Evolutionary conservation across 2,888 invertebrate species (phyloP).

Genomic region (Ichneumoninae sp.): DNA sequence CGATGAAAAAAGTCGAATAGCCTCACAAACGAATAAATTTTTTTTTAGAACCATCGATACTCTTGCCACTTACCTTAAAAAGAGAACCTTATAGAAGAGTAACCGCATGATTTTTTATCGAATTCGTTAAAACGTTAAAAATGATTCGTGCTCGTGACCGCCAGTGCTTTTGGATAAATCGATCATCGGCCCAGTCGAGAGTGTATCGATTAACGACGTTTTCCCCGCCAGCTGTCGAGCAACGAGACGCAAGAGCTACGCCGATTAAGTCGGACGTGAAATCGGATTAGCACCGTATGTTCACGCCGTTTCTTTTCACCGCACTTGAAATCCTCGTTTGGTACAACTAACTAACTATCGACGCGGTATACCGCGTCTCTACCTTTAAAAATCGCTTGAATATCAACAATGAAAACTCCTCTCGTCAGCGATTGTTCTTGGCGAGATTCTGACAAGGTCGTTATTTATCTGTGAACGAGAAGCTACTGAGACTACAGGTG

Average conservation of each 20-base stretch:
- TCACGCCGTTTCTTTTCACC: constrained; percentile 65
- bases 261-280: constrained; percentile 76
- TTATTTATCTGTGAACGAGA: constrained; percentile 27
- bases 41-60: not conserved
- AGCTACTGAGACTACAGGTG: not conserved
- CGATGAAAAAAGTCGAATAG: constrained; percentile 10
- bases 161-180: constrained; percentile 25
- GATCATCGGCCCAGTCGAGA: constrained; percentile 33
- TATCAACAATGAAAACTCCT: not conserved
- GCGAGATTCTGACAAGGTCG: not conserved
- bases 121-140: constrained; percentile 33
- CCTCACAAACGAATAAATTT: not conserved
- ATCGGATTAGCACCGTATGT: constrained; percentile 76
- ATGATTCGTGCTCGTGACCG: constrained; percentile 14
- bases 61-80: no score
- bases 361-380: constrained; percentile 21
- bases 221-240: constrained; percentile 76
- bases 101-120: constrained; percentile 75
- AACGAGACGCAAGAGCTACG: constrained; percentile 52
- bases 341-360: constrained; percentile 19
- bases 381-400: not conserved
- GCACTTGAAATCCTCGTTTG: constrained; percentile 41
- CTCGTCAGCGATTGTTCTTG: not conserved
- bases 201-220: constrained; percentile 57
- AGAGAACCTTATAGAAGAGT: constrained; percentile 26